Percentiles rank a stretch among this genome's conserved stretches.
Evolutionary conservation across 1,140 invertebrate species (phyloP).

Genomic region (Drosophila ironensis): DNA sequence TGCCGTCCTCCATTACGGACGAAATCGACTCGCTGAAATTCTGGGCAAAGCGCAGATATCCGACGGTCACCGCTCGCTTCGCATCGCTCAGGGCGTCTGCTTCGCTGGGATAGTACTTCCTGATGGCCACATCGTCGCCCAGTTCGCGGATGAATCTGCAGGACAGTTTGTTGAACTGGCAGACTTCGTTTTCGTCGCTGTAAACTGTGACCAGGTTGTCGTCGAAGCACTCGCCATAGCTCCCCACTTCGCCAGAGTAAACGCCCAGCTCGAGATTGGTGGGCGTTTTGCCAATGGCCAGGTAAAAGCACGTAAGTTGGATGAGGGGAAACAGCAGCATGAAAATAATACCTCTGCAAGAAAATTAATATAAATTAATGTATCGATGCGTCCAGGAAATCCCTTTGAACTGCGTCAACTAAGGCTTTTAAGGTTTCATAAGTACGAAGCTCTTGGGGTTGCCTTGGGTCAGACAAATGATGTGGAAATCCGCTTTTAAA

Average conservation of each 20-base stretch:
- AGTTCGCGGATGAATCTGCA: conserved; percentile 84
- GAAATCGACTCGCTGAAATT: conserved; percentile 89
- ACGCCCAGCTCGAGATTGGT: conserved; percentile 88
- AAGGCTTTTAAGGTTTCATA: too few relatives aligned
- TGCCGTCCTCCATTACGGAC: conserved; percentile 84
- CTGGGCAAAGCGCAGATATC: conserved; percentile 86
- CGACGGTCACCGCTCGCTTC: conserved; percentile 85
- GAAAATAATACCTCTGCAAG: conserved; percentile 89
- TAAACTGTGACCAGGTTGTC: conserved; percentile 61
- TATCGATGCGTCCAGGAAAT: too few relatives aligned
- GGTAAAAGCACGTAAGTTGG: conserved; percentile 90
- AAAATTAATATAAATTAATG: conserved; percentile 1
- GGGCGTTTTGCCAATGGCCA: conserved; percentile 90
- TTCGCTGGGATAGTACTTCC: conserved; percentile 61
- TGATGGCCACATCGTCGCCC: conserved; percentile 81
- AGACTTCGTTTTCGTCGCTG: conserved; percentile 71
- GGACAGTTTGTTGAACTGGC: conserved; percentile 84
- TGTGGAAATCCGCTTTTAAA: too few relatives aligned
- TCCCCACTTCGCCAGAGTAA: conserved; percentile 87
- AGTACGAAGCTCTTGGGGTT: too few relatives aligned
- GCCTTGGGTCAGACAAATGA: too few relatives aligned
- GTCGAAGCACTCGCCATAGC: conserved; percentile 71
- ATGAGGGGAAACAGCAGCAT: conserved; percentile 91
- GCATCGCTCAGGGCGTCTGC: conserved; percentile 85
- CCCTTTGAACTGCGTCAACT: too few relatives aligned